A percentile compares a stretch with the other conserved stretches of the same genome.
Conservation (phyloP, 2,888 invertebrate genomes). For the Macropis europaea region DNA sequence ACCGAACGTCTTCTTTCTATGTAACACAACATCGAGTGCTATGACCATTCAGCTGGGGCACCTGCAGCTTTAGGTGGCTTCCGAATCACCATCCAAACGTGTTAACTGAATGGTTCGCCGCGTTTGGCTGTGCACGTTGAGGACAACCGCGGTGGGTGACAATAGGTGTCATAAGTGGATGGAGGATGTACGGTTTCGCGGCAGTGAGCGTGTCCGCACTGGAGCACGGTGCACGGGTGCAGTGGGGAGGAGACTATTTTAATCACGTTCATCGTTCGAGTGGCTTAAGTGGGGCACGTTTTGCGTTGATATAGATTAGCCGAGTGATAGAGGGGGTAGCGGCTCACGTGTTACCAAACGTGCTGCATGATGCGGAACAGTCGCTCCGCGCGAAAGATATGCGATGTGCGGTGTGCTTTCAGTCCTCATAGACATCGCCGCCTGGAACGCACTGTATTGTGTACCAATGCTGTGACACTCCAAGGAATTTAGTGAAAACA, state of each 20-base stretch:
- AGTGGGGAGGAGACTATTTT: constrained; percentile 42
- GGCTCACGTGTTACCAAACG: constrained; percentile 62
- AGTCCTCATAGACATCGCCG: constrained; percentile 35
- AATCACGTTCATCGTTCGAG: constrained; percentile 48
- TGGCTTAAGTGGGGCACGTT: constrained; percentile 41
- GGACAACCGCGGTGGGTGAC: too few relatives aligned
- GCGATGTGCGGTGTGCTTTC: constrained; percentile 12
- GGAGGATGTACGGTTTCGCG: constrained; percentile 14
- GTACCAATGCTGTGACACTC: constrained; percentile 18
- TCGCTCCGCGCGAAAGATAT: constrained; percentile 36
- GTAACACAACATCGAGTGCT: too few relatives aligned
- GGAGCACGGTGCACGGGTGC: background rate
- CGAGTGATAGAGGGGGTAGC: constrained; percentile 27
- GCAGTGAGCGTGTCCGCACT: background rate
- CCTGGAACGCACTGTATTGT: constrained; percentile 16
- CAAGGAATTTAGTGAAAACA: constrained; percentile 2
- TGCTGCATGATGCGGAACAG: constrained; percentile 53
- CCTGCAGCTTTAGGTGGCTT: too few relatives aligned
- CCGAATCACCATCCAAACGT: too few relatives aligned
- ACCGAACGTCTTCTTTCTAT: too few relatives aligned
- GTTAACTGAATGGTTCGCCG: too few relatives aligned
- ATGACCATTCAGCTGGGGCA: too few relatives aligned
- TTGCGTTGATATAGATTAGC: constrained; percentile 48
- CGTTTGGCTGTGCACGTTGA: too few relatives aligned
- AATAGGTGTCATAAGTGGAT: constrained; percentile 6